Conservation (phyloP, 2,797 vertebrate genomes). For the Melanotaenia maccullochi region DNA sequence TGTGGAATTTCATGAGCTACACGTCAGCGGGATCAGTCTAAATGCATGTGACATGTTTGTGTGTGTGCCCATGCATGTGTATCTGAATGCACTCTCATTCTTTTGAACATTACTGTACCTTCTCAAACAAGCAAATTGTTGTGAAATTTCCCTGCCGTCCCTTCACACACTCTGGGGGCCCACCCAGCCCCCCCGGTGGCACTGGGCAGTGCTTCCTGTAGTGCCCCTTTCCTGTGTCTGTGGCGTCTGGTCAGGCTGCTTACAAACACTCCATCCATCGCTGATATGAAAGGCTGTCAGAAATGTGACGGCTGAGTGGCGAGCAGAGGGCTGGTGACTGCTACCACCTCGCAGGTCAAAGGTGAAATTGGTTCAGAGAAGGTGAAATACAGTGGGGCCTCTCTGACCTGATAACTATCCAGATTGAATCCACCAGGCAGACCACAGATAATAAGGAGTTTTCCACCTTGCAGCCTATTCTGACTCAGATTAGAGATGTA, state of each 20-base stretch:
- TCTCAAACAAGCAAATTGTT: conserved; percentile 50
- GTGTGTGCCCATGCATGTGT: neutral
- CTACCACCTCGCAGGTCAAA: conserved; percentile 71
- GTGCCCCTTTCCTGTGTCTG: conserved; percentile 58
- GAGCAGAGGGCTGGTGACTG: conserved; percentile 60
- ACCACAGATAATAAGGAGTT: conserved; percentile 54
- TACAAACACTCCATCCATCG: conserved; percentile 74
- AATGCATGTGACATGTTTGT: conserved; percentile 16
- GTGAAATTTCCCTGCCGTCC: conserved; percentile 54
- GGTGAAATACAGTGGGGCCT: conserved; percentile 57
- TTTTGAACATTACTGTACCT: conserved; percentile 22
- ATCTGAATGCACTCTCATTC: conserved; percentile 8
- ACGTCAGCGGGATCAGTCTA: conserved; percentile 42
- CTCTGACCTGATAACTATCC: conserved; percentile 72
- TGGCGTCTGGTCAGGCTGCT: conserved; percentile 60
- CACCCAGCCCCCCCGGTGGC: conserved; percentile 24
- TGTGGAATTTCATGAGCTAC: conserved; percentile 63
- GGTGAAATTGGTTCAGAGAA: conserved; percentile 67
- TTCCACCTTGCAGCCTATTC: conserved; percentile 33
- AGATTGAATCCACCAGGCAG: conserved; percentile 76
- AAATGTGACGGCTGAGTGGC: conserved; percentile 67
- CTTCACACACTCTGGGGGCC: conserved; percentile 38
- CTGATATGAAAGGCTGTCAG: conserved; percentile 77
- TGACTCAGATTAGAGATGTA: conserved; percentile 57
- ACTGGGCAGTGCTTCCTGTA: conserved; percentile 44